Percentiles rank a stretch among this genome's conserved stretches.
These are phyloP conservation scores for Elmis aenea DNA, from an alignment of 2,888 invertebrate species.

Conservation along the genomic window DNA sequence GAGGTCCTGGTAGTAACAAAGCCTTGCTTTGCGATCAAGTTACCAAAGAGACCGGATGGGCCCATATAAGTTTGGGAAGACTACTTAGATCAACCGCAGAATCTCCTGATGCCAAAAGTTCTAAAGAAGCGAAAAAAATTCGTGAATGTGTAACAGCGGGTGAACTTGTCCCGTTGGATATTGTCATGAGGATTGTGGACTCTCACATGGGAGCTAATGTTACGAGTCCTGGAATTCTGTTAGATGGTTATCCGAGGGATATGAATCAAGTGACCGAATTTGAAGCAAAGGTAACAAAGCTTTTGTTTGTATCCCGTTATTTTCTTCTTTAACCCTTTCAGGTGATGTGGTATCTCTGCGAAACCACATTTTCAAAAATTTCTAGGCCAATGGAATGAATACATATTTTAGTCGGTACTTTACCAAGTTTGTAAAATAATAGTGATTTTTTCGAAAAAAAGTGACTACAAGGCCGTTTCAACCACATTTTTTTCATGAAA, in stretches of 20 bases:
- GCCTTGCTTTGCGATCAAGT: conserved; percentile 72
- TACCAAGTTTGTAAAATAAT: too few relatives aligned
- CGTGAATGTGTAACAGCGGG: conserved; percentile 70
- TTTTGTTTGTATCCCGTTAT: too few relatives aligned
- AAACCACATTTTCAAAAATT: too few relatives aligned
- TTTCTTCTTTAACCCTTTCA: too few relatives aligned
- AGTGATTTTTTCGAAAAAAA: too few relatives aligned
- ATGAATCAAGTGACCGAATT: conserved; percentile 83
- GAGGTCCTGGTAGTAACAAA: conserved; percentile 91
- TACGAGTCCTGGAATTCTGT: conserved; percentile 72
- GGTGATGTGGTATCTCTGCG: too few relatives aligned
- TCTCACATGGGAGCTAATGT: conserved; percentile 57
- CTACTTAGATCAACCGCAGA: conserved; percentile 70
- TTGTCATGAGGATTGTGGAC: conserved; percentile 72
- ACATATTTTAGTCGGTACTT: too few relatives aligned
- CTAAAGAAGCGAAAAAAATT: conserved; percentile 46
- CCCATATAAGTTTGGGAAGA: conserved; percentile 74
- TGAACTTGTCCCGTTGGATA: conserved; percentile 74
- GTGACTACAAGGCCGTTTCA: too few relatives aligned
- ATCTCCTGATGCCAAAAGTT: conserved; percentile 42
- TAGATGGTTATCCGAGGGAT: conserved; percentile 94
- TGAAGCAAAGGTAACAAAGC: conserved; percentile 76
- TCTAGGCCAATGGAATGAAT: background rate
- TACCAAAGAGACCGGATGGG: conserved; percentile 65
- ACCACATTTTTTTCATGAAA: too few relatives aligned